phyloP scores from a whole-genome alignment of 2,113 vertebrate genomes.

The Zosterops pallidus region DNA sequence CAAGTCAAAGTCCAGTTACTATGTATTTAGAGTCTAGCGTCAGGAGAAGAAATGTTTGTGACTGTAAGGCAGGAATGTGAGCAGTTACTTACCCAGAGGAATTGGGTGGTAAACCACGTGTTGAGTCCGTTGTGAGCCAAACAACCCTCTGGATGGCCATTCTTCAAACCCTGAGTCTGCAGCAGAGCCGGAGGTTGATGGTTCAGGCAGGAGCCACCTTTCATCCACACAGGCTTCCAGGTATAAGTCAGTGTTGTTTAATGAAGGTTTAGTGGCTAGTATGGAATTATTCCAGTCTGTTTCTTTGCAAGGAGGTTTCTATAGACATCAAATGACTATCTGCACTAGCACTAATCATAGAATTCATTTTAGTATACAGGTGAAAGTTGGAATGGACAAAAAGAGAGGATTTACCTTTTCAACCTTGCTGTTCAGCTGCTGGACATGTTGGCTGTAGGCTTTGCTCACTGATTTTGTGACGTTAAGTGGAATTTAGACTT shows the following conservation, averaged over 20 bases:
- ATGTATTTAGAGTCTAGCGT: not conserved
- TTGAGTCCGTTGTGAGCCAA: not conserved
- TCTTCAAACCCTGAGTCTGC: not conserved
- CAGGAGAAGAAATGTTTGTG: not conserved
- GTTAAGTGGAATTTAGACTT: not conserved
- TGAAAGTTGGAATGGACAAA: not conserved
- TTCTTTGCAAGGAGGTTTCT: not conserved
- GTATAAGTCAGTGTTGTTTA: not conserved
- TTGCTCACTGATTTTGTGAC: not conserved
- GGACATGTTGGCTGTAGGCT: not conserved
- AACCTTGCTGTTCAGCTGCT: not conserved
- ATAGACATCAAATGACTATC: not conserved
- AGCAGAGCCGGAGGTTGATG: not conserved
- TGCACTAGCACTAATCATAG: not conserved
- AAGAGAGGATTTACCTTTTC: not conserved
- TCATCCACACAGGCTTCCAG: not conserved
- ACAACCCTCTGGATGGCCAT: accelerated
- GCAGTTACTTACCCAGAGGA: not conserved
- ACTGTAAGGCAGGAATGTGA: not conserved
- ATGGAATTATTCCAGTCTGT: not conserved
- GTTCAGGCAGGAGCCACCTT: not conserved
- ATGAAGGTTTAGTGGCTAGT: not conserved
- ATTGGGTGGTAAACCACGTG: accelerated
- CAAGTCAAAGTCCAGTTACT: not conserved
- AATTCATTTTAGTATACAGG: not conserved